Conservation (phyloP, 2,888 invertebrate genomes). For the Allygus modestus region DNA sequence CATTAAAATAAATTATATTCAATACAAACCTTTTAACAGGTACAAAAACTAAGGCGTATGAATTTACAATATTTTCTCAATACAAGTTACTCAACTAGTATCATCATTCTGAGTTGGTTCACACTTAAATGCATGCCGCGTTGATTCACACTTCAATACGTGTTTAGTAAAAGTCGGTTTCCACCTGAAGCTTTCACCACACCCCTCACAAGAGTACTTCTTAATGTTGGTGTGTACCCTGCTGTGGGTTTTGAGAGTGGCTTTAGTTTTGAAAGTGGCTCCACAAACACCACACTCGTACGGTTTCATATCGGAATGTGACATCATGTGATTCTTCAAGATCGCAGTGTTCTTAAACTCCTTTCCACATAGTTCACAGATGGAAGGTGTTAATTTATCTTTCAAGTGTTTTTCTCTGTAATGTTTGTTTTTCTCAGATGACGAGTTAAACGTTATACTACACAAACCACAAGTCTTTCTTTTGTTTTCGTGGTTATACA, state of each 20-base stretch:
- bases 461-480: not conserved
- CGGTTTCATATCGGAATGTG: conserved; percentile 28
- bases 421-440: not conserved
- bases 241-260: not conserved
- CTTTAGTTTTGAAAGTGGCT: conserved; percentile 18
- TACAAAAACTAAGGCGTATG: too few relatives aligned
- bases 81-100: too few relatives aligned
- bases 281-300: conserved; percentile 23
- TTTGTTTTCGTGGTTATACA: not conserved
- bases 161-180: conserved; percentile 40
- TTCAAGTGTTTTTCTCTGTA: not conserved
- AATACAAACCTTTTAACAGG: too few relatives aligned
- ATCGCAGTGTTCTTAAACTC: not conserved
- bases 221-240: not conserved
- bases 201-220: not conserved
- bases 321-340: not conserved
- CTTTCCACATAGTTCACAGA: conserved; percentile 46
- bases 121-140: too few relatives aligned
- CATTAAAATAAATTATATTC: too few relatives aligned
- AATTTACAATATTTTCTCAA: too few relatives aligned
- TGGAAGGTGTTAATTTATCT: not conserved
- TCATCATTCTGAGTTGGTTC: too few relatives aligned
- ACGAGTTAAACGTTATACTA: not conserved
- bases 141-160: not conserved
- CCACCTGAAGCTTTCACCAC: conserved; percentile 33